Base-by-base conservation (phyloP, 1,140 invertebrate genomes). In the Scaptomyza montana region DNA sequence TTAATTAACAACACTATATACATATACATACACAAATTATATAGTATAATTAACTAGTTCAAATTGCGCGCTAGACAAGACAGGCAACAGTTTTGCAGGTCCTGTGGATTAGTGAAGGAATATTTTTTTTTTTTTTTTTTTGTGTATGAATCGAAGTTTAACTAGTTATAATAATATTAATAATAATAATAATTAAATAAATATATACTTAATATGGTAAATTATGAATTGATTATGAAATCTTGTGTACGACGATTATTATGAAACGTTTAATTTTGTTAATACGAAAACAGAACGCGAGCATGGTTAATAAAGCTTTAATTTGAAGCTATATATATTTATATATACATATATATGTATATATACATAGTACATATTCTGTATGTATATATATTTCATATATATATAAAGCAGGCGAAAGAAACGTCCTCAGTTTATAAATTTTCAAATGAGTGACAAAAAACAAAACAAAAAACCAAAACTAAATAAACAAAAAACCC, bases 281-380 rank as follows among this genome's bases (percentile, higher is more conserved):
- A 80, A 89, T 85, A 89, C 80, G 74, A 89, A 85, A 89, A 85
- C 65, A 78, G 84, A 89, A 85, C 80, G 86, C 90, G 86, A 91
- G 90, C 89, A 91, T 91, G 90, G 90, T 91, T 91, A 91, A 91
- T 90, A 91, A 91, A 91, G 90, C 90, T 91, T 91, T 91, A 91
- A 91, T 91, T 91, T 91, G 82, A 90, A 91, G 87, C 90, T 91
- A 90, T 84, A 82, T 79, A 89, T 78, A 61, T 67, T 70, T 87
- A 82, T 82, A 78, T 76, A 86, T 70, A 73, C 59, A 63, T 53
- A 74, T 69, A 71, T 57, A 77, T 74, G 76, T 67, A 71, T 73
- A 72, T 64, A 62, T 36, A 56, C 50, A 54, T 56, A 74, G 21
- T 36, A 62, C 39, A 61, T 46, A 25, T 56, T 19, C 68, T 36